phyloP scores from a whole-genome alignment of 1,140 invertebrate species.

The Procambarus clarkii region DNA sequence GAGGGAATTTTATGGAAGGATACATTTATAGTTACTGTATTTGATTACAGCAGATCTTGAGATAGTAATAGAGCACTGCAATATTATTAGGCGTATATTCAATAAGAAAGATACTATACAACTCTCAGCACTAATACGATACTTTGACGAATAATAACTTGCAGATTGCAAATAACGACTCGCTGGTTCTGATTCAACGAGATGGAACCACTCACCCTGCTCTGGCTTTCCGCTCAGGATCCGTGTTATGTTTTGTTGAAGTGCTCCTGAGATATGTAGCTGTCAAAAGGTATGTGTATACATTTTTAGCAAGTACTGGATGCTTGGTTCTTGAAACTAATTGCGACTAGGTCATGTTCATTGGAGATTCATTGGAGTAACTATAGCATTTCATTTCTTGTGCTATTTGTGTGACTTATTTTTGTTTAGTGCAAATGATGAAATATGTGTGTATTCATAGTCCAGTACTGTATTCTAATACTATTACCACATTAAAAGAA shows the following conservation, averaged over 20 bases:
- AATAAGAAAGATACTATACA: no score
- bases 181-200: slow-evolving; percentile 66
- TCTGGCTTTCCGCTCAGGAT: slow-evolving; percentile 60
- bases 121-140: not conserved
- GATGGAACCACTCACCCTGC: slow-evolving; percentile 69
- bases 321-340: no score
- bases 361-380: no score
- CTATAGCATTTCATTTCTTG: no score
- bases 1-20: no score
- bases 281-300: slow-evolving; percentile 54
- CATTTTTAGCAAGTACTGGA: not conserved
- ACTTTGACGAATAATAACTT: not conserved
- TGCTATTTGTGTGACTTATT: no score
- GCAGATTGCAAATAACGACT: slow-evolving; percentile 49
- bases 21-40: no score
- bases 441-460: not conserved
- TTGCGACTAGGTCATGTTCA: no score
- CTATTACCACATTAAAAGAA: not conserved
- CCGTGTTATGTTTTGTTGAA: slow-evolving; percentile 63
- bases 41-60: no score
- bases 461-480: not conserved
- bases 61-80: no score
- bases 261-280: slow-evolving; percentile 68
- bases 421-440: no score
- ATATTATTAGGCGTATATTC: no score